phyloP scores from a whole-genome alignment of 2,797 vertebrate species.

The Synanceia verrucosa region DNA sequence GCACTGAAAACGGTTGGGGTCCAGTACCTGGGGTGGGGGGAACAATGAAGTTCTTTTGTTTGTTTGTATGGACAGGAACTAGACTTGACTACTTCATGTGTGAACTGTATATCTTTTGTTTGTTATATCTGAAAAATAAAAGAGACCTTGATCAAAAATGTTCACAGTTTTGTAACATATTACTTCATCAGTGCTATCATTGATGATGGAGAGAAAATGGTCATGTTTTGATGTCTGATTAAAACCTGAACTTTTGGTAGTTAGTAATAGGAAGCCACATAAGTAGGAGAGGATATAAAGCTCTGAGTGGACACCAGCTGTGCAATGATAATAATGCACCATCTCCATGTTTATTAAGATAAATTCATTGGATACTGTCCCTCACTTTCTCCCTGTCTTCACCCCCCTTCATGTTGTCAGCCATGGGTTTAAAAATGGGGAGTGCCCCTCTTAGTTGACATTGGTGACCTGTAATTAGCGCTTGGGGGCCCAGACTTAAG shows the following conservation, averaged over 20 bases:
- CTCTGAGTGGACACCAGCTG: conserved; percentile 31
- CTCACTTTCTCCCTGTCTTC: background rate
- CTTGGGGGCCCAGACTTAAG: conserved; percentile 52
- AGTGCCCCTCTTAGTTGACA: conserved; percentile 61
- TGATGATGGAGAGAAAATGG: background rate
- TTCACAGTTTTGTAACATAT: background rate
- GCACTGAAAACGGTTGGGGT: too few relatives aligned
- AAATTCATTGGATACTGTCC: conserved; percentile 5
- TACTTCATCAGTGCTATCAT: background rate
- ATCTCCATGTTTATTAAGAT: conserved; percentile 46
- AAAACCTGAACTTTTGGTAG: background rate
- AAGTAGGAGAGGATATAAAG: background rate
- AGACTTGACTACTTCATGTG: too few relatives aligned
- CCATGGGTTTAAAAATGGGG: conserved; percentile 34
- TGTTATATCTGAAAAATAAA: too few relatives aligned
- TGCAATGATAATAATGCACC: conserved; percentile 6
- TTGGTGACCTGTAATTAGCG: conserved; percentile 74
- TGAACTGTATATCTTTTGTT: too few relatives aligned
- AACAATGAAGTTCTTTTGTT: too few relatives aligned
- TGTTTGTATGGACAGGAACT: too few relatives aligned
- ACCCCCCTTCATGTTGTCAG: conserved; percentile 51
- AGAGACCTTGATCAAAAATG: too few relatives aligned
- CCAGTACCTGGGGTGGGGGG: too few relatives aligned
- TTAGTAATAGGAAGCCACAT: background rate
- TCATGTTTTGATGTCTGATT: background rate